Conservation (phyloP, 2,797 vertebrate genomes). For the Aythya fuligula region DNA sequence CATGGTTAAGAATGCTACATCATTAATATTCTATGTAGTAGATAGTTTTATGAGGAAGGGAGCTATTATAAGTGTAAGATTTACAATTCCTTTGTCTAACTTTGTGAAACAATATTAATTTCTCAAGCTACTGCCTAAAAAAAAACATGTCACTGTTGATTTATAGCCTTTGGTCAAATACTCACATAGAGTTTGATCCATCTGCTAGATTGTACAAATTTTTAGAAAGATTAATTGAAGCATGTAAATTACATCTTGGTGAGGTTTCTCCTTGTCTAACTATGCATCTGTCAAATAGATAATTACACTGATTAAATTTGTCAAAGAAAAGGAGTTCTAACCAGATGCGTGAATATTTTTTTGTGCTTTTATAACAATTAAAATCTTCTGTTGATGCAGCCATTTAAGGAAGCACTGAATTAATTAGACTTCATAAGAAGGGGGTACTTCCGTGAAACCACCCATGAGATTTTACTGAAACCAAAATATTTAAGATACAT, state of each 20-base stretch:
- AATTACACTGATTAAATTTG: conserved; percentile 52
- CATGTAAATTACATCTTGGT: conserved; percentile 33
- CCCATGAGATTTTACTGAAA: conserved; percentile 20
- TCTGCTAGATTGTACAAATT: conserved; percentile 43
- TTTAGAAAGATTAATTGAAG: conserved; percentile 60
- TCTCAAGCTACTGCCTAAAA: conserved; percentile 23
- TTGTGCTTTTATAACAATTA: conserved; percentile 47
- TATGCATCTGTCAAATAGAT: conserved; percentile 33
- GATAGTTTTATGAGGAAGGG: neutral
- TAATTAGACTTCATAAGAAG: conserved; percentile 44
- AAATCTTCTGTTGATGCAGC: conserved; percentile 28
- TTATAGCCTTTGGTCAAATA: conserved; percentile 50
- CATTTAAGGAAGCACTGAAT: conserved; percentile 42
- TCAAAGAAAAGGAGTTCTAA: conserved; percentile 45
- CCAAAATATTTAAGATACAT: conserved; percentile 24
- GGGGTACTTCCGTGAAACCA: neutral
- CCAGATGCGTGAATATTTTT: conserved; percentile 41
- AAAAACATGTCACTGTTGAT: conserved; percentile 41
- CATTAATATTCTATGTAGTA: neutral
- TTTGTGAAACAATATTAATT: conserved; percentile 43
- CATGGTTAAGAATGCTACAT: neutral
- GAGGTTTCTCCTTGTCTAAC: conserved; percentile 40
- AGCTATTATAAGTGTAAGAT: neutral
- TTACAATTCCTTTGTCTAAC: conserved; percentile 21
- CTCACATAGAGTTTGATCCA: conserved; percentile 31